A percentile compares a stretch with the other conserved stretches of the same genome.
These are phyloP conservation scores for Podocnemis expansa DNA, from an alignment of 2,113 vertebrate species.

Conservation along the genomic window DNA sequence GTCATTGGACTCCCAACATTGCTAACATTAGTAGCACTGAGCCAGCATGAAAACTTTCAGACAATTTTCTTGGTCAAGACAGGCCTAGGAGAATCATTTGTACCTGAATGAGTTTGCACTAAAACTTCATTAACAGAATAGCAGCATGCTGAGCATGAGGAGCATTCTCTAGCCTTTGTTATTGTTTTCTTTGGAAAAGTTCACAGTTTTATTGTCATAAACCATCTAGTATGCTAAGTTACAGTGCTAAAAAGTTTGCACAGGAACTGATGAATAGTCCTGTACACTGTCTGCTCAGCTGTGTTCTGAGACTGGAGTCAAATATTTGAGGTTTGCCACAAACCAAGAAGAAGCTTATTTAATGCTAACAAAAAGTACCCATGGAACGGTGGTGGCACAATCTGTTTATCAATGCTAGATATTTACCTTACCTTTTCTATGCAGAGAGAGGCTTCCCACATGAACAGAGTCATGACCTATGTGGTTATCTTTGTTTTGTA, in stretches of 20 bases:
- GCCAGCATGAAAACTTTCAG: neutral
- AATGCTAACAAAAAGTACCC: slow-evolving; percentile 40
- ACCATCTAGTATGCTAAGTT: neutral
- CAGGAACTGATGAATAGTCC: neutral
- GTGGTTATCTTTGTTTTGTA: slow-evolving; percentile 57
- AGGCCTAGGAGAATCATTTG: neutral
- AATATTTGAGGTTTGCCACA: slow-evolving; percentile 71
- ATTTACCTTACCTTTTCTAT: slow-evolving; percentile 46
- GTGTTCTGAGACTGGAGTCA: slow-evolving; percentile 28
- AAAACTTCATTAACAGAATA: neutral
- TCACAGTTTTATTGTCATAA: slow-evolving; percentile 14
- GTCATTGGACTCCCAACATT: fast-evolving
- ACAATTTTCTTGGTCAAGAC: neutral
- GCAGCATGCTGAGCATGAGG: neutral
- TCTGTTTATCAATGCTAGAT: slow-evolving; percentile 42
- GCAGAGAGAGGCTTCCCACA: slow-evolving; percentile 46
- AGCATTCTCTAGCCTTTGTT: neutral
- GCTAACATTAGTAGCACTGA: neutral
- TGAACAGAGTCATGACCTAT: neutral
- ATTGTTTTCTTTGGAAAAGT: slow-evolving; percentile 20
- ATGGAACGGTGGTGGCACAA: slow-evolving; percentile 11
- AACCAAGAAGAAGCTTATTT: slow-evolving; percentile 54
- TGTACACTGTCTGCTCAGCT: neutral
- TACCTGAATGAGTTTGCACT: neutral
- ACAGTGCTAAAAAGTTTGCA: neutral